Base-by-base conservation (phyloP, 2,888 invertebrate species). In the Drosophila rubida region DNA sequence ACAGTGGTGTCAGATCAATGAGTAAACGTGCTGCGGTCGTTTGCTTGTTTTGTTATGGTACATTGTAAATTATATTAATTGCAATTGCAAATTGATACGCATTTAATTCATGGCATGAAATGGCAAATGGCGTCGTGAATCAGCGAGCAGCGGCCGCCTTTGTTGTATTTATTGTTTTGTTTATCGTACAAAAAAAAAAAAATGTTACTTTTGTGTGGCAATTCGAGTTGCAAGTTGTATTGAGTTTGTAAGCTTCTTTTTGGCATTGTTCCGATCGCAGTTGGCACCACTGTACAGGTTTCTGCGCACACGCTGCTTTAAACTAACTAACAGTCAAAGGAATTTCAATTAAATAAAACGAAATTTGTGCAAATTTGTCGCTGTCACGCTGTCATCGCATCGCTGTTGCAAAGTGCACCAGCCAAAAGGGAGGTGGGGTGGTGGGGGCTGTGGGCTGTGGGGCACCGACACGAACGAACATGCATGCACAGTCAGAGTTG, bases 261-360 rank as follows among this genome's bases (percentile, higher is more conserved):
- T 32, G n/a, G 8, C 32, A n/a, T 13, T 6, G 48, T 57, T 42
- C 23, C 32, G 11, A 0, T 27, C 8, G 13, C 35, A 46, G 8
- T 35, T 60, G 7, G 6, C 8, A 37, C 51, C 73, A 69, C 42
- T 73, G 73, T 73, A 55, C 59, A 41, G 19, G 9, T 32, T 44
- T 60, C 37, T 74, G 70, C 62, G 61, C 51, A 54, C 25, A 44
- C 58, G 48, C 58, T 69, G 49, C 19, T 44, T 54, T 54, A 54
- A 54, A 54, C 55, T 58, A 32, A 32, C 32, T 32, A 32, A 57
- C 58, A 64, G 51, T 69, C 69, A 80, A 78, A 73, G 68, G 71
- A 69, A 81, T 77, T 80, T 81, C 51, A 81, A 75, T 79, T 69
- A 69, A 80, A 79, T 81, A 49, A 77, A 79, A 45, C 53, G 54